These are phyloP conservation scores for Pyrocephalus nanus DNA, from an alignment of 2,797 vertebrate genomes.

Conservation along the genomic window DNA sequence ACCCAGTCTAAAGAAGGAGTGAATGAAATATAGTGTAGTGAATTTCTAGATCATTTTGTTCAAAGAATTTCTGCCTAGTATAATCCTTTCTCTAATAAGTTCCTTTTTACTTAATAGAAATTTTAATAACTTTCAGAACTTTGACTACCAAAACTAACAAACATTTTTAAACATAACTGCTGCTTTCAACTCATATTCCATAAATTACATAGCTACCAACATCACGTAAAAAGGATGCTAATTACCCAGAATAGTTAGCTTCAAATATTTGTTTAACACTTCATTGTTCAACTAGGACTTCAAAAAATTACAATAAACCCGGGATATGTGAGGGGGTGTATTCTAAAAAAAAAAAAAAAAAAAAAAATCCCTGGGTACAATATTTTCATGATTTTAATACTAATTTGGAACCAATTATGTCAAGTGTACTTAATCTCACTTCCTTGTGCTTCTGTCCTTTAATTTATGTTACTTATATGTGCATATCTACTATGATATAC, in stretches of 20 bases:
- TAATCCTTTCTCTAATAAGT: neutral
- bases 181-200: neutral
- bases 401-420: neutral
- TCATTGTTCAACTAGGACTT: neutral
- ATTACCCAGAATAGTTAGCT: neutral
- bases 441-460: neutral
- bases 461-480: neutral
- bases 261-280: neutral
- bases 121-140: neutral
- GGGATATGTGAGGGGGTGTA: accelerated
- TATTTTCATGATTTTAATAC: neutral
- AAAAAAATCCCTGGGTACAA: neutral
- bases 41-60: neutral
- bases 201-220: neutral
- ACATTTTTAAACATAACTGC: neutral
- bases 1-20: neutral
- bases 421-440: neutral
- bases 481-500: neutral
- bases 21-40: neutral
- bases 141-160: neutral
- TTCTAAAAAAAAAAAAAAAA: neutral
- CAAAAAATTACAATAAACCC: neutral
- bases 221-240: neutral
- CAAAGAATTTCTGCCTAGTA: neutral
- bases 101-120: neutral